phyloP scores from a whole-genome alignment of 2,888 invertebrate genomes.

The Lasius fuliginosus region DNA sequence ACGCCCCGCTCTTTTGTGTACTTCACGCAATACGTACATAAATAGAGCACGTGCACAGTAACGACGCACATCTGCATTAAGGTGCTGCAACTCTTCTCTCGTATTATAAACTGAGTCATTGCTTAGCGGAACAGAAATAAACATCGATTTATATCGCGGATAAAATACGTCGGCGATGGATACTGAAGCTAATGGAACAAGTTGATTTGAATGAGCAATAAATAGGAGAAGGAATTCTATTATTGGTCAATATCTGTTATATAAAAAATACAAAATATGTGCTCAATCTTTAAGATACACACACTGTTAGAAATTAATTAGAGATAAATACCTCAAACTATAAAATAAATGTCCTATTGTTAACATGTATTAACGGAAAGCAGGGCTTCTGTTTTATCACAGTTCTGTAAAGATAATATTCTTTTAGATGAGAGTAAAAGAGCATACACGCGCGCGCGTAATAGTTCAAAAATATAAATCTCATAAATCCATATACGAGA shows the following conservation, averaged over 20 bases:
- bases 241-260: not conserved
- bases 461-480: constrained; percentile 8
- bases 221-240: not conserved
- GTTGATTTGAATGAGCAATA: not conserved
- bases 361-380: not conserved
- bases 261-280: not conserved
- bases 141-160: not conserved
- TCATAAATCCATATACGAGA: constrained; percentile 24
- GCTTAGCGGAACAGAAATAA: constrained; percentile 34
- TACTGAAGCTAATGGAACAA: not conserved
- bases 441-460: not conserved
- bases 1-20: constrained; percentile 10
- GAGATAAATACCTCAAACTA: not conserved
- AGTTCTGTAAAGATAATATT: not conserved
- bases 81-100: not conserved
- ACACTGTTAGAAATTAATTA: not conserved
- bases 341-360: not conserved
- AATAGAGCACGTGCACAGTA: constrained; percentile 26
- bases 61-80: constrained; percentile 35
- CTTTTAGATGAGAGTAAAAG: not conserved
- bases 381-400: not conserved
- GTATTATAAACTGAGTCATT: constrained; percentile 31
- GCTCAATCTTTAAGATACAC: not conserved
- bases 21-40: constrained; percentile 2
- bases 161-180: not conserved